Evolutionary conservation across 2,797 vertebrate genomes (phyloP).

Genomic region (Sebastes paucispinis): DNA sequence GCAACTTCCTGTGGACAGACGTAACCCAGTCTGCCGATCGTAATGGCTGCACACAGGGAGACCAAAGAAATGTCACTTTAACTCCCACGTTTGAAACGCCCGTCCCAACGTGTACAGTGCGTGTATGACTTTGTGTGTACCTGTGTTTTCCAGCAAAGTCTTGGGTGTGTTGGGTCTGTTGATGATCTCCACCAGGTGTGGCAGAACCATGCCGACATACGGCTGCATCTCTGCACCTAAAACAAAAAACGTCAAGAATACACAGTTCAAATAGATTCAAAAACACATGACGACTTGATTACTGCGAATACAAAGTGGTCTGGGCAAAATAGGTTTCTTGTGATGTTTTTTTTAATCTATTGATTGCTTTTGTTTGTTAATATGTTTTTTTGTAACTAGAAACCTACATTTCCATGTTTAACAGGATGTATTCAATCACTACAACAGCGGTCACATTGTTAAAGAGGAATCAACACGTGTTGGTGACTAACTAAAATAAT

Average conservation of each 20-base stretch:
- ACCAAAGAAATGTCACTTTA: not conserved
- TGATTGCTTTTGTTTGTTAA: not conserved
- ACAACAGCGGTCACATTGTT: not conserved
- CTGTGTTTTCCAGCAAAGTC: slow-evolving; percentile 94
- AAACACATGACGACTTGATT: not conserved
- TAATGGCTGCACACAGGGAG: slow-evolving; percentile 86
- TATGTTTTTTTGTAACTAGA: not conserved
- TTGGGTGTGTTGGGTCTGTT: slow-evolving; percentile 96
- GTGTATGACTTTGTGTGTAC: slow-evolving; percentile 60
- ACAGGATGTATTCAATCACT: too few relatives aligned
- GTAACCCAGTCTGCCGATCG: slow-evolving; percentile 93
- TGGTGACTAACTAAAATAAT: too few relatives aligned
- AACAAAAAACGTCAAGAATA: not conserved
- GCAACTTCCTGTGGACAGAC: slow-evolving; percentile 97
- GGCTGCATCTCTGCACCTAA: slow-evolving; percentile 95
- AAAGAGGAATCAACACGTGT: too few relatives aligned
- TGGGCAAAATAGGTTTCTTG: not conserved
- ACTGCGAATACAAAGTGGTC: not conserved
- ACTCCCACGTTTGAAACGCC: not conserved
- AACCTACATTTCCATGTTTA: not conserved
- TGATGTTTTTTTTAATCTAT: not conserved
- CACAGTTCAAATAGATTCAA: not conserved
- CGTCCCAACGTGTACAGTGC: too few relatives aligned
- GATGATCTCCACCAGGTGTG: slow-evolving; percentile 93
- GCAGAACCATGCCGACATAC: slow-evolving; percentile 92